phyloP scores from a whole-genome alignment of 2,113 vertebrate genomes.

The Brachyistius frenatus region DNA sequence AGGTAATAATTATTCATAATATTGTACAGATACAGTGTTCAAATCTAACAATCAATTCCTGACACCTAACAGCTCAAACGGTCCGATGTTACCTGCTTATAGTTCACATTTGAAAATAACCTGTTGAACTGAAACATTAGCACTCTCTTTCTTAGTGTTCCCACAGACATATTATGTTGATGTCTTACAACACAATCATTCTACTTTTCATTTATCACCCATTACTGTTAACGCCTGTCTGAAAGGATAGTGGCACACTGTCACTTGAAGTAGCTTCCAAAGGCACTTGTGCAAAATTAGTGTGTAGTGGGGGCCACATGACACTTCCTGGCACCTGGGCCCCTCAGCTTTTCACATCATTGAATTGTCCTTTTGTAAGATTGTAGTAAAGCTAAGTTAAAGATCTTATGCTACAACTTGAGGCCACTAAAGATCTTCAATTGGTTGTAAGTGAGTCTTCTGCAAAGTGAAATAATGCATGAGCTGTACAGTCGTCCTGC shows the following conservation, averaged over 20 bases:
- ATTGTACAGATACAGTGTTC: not conserved
- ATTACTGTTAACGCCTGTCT: not conserved
- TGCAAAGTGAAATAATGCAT: slow-evolving; percentile 65
- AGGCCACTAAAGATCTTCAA: slow-evolving; percentile 24
- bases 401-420: not conserved
- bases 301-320: slow-evolving; percentile 1
- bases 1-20: slow-evolving; percentile 28
- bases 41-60: not conserved
- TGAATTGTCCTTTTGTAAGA: slow-evolving; percentile 23
- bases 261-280: slow-evolving; percentile 7
- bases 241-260: not conserved
- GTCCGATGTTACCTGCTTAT: not conserved
- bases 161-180: not conserved
- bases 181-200: not conserved
- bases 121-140: not conserved
- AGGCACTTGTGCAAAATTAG: slow-evolving; percentile 14
- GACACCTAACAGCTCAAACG: not conserved
- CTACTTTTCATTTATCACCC: not conserved
- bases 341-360: not conserved
- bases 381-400: slow-evolving; percentile 20
- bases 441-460: slow-evolving; percentile 33
- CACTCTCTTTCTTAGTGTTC: not conserved
- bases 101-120: not conserved
- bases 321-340: slow-evolving; percentile 13
- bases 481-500: slow-evolving; percentile 46